phyloP scores from a whole-genome alignment of 2,797 vertebrate genomes.

The Catostomus latipinnis region DNA sequence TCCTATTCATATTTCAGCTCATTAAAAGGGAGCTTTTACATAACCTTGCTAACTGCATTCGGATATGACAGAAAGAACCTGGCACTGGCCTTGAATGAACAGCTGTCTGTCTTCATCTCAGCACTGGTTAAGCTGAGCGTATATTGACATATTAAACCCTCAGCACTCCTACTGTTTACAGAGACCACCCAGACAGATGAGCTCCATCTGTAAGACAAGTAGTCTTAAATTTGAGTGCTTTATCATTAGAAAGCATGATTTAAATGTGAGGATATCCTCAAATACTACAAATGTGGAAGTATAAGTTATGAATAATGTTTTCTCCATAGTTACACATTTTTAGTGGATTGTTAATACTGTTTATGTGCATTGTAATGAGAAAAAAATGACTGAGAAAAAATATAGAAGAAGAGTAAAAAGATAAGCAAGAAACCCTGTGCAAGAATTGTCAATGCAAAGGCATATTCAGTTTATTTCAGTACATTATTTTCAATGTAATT shows the following conservation, averaged over 20 bases:
- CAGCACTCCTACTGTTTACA: conserved; percentile 47
- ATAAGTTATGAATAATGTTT: not conserved
- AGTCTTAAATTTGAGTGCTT: not conserved
- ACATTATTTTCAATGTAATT: no score
- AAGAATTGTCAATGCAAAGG: no score
- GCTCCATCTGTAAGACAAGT: conserved; percentile 2
- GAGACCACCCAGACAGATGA: conserved; percentile 50
- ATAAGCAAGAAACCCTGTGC: no score
- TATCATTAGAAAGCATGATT: not conserved
- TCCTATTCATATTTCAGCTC: not conserved
- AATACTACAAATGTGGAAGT: no score
- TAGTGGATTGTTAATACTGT: not conserved
- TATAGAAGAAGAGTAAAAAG: no score
- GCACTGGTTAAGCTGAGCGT: conserved; percentile 37
- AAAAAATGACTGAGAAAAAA: no score
- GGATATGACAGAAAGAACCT: conserved; percentile 23
- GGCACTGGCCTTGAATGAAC: conserved; percentile 25
- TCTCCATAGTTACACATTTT: not conserved
- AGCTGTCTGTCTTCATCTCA: conserved; percentile 46
- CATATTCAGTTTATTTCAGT: no score
- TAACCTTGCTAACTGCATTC: conserved; percentile 18
- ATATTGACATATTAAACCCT: conserved; percentile 58
- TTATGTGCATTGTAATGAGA: no score
- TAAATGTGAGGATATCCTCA: not conserved
- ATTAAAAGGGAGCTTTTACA: no score